A percentile compares a stretch with the other conserved stretches of the same genome.
phyloP scores from a whole-genome alignment of 2,888 invertebrate species.

The Drosophila ezoana region DNA sequence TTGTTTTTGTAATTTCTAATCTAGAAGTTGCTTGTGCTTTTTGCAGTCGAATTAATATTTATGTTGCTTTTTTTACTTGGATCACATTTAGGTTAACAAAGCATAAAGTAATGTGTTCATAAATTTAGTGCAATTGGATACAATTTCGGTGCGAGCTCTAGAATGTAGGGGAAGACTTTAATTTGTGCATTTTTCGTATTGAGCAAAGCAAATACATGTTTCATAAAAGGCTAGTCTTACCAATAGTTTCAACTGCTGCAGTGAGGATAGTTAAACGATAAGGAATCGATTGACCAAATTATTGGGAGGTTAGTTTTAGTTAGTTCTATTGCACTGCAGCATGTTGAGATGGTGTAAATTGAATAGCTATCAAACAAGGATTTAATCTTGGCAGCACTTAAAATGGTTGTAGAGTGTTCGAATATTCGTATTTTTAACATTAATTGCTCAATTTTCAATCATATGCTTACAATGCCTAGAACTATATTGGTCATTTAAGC shows the following conservation, averaged over 20 bases:
- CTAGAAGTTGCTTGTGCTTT: slow-evolving; percentile 47
- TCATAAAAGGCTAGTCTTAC: background rate
- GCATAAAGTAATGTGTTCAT: slow-evolving; percentile 30
- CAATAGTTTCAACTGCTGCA: too few relatives aligned
- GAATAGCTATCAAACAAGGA: background rate
- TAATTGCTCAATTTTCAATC: slow-evolving; percentile 15
- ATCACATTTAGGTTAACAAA: slow-evolving; percentile 68
- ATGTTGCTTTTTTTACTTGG: slow-evolving; percentile 28
- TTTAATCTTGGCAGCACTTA: slow-evolving; percentile 36
- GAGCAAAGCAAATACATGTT: slow-evolving; percentile 34
- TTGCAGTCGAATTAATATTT: slow-evolving; percentile 15
- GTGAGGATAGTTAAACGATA: too few relatives aligned
- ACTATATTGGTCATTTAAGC: slow-evolving; percentile 24
- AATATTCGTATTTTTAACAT: background rate
- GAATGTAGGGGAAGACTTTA: slow-evolving; percentile 43
- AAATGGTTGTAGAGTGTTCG: background rate
- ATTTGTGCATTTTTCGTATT: slow-evolving; percentile 30
- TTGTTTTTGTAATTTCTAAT: slow-evolving; percentile 37
- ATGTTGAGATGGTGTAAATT: background rate
- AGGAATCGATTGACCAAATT: background rate
- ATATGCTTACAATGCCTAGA: slow-evolving; percentile 14
- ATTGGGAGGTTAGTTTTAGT: background rate
- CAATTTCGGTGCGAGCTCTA: slow-evolving; percentile 10
- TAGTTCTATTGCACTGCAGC: background rate
- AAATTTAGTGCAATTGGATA: slow-evolving; percentile 8